Conservation (phyloP, 1,140 invertebrate species). For the Proales similis region DNA sequence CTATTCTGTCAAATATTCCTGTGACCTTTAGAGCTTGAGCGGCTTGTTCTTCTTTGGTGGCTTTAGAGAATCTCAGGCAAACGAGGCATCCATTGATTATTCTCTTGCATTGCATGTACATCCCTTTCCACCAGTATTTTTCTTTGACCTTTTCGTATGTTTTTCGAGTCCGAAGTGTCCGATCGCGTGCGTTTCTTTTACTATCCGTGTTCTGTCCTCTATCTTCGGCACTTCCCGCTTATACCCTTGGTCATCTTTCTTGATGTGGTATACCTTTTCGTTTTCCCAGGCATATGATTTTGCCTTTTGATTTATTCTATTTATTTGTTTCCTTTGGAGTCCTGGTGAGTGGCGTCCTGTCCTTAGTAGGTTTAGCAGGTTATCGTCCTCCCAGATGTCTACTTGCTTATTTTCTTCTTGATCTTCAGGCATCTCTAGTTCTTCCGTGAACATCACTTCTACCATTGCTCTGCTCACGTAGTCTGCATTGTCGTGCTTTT, state of each 20-base stretch:
- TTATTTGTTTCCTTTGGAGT: not conserved
- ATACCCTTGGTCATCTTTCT: slow-evolving; percentile 5
- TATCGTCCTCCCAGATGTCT: not conserved
- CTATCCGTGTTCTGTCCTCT: not conserved
- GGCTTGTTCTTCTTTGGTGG: not conserved
- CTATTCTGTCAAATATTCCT: slow-evolving; percentile 7
- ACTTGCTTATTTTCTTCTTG: slow-evolving; percentile 1
- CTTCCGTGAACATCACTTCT: not conserved
- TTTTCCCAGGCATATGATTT: not conserved
- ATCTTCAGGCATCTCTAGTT: not conserved
- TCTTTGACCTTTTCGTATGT: not conserved
- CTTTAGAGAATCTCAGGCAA: not conserved
- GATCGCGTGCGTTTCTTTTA: not conserved
- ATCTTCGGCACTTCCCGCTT: not conserved
- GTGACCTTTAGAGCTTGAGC: not conserved
- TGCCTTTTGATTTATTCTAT: slow-evolving; percentile 9
- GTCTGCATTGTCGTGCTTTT: slow-evolving; percentile 33
- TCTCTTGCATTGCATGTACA: not conserved
- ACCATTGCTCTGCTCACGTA: slow-evolving; percentile 19
- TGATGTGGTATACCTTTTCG: slow-evolving; percentile 25
- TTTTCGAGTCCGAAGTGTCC: slow-evolving; percentile 18
- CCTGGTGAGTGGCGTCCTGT: not conserved
- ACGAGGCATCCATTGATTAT: not conserved
- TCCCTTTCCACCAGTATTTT: slow-evolving; percentile 8
- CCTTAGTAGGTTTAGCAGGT: not conserved